Conservation (phyloP, 2,888 invertebrate species). For the Pardosa pseudoannulata region DNA sequence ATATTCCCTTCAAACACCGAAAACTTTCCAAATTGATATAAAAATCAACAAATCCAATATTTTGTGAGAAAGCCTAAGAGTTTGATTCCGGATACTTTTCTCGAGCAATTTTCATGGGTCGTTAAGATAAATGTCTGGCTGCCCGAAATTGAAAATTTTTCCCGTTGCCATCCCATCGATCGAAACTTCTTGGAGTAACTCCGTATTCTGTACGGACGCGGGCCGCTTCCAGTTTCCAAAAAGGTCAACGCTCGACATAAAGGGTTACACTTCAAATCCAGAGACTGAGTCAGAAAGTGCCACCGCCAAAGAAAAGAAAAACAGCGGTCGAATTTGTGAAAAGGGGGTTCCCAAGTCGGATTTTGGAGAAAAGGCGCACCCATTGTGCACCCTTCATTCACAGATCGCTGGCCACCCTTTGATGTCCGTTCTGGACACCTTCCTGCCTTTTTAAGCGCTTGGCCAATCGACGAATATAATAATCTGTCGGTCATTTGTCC, state of each 20-base stretch:
- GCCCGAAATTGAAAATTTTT: too few relatives aligned
- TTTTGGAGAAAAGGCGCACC: slow-evolving; percentile 50
- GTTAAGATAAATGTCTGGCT: too few relatives aligned
- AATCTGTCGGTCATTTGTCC: slow-evolving; percentile 73
- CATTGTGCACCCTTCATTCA: slow-evolving; percentile 69
- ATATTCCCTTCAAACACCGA: too few relatives aligned
- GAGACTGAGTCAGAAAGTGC: not conserved
- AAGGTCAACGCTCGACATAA: slow-evolving; percentile 16
- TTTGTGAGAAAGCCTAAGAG: too few relatives aligned
- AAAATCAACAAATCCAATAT: too few relatives aligned
- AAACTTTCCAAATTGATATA: too few relatives aligned
- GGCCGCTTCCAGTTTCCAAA: not conserved
- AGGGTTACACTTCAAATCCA: slow-evolving; percentile 7
- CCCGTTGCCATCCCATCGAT: not conserved
- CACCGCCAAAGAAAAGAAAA: slow-evolving; percentile 13
- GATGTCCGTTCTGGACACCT: slow-evolving; percentile 69
- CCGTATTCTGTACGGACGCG: not conserved
- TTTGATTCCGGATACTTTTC: too few relatives aligned
- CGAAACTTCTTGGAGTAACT: not conserved
- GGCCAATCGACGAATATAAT: slow-evolving; percentile 62
- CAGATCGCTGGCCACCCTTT: slow-evolving; percentile 64
- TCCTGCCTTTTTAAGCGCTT: slow-evolving; percentile 57
- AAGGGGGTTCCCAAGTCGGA: slow-evolving; percentile 32
- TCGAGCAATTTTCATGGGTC: too few relatives aligned
- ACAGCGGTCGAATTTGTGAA: not conserved